phyloP scores from a whole-genome alignment of 2,113 vertebrate genomes.

The Typhlomys cinereus region DNA sequence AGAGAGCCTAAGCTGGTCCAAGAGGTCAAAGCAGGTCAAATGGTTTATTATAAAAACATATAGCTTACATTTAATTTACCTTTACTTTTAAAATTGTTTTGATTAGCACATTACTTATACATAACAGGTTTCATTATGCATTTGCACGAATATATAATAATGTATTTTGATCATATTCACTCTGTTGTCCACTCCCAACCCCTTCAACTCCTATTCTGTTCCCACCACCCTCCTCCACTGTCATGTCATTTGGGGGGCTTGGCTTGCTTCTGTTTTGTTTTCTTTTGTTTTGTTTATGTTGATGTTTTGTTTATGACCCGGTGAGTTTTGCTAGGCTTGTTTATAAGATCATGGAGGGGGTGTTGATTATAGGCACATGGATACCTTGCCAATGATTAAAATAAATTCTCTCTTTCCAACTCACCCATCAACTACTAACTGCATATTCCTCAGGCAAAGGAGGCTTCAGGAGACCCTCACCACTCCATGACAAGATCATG shows the following conservation, averaged over 20 bases:
- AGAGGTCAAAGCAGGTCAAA: too few relatives aligned
- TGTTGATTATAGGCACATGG: background rate
- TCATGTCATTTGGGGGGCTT: background rate
- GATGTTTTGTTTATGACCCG: background rate
- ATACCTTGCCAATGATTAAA: background rate
- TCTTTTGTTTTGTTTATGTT: too few relatives aligned
- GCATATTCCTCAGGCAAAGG: background rate
- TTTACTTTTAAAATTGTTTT: background rate
- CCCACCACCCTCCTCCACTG: too few relatives aligned
- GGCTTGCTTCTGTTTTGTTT: too few relatives aligned
- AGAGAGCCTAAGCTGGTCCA: constrained; percentile 8
- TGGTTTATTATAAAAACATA: background rate
- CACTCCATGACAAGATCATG: background rate
- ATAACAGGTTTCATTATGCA: background rate
- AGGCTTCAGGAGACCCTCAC: background rate
- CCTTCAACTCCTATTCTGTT: background rate
- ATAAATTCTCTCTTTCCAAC: background rate
- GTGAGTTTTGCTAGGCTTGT: background rate
- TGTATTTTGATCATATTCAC: background rate
- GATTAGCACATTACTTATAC: too few relatives aligned
- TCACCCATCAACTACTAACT: background rate
- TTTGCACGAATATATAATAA: background rate
- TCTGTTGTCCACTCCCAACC: background rate
- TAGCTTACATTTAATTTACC: background rate
- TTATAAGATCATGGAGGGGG: background rate